These are phyloP conservation scores for Actinia equina DNA, from an alignment of 64 coral and sea anemone genomes.

Conservation along the genomic window DNA sequence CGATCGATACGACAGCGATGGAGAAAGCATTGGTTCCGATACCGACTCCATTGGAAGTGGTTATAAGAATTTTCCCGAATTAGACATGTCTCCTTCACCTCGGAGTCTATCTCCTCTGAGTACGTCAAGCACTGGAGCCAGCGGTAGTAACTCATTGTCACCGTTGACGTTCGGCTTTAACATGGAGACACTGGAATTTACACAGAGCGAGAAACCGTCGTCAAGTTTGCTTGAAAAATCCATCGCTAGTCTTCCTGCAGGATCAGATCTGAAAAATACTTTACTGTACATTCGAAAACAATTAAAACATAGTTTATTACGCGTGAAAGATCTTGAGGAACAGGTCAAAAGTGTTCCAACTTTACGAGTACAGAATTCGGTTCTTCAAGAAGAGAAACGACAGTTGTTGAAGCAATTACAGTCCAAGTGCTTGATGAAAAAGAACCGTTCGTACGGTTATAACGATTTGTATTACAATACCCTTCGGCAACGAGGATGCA, in stretches of 20 bases:
- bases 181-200: not conserved
- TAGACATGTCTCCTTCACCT: not conserved
- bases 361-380: constrained; percentile 89
- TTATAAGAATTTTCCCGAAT: not conserved
- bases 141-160: constrained; percentile 1
- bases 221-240: constrained; percentile 73
- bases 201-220: not conserved
- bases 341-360: constrained; percentile 81
- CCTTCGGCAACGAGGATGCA: constrained; percentile 65
- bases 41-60: constrained; percentile 11
- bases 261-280: constrained; percentile 72
- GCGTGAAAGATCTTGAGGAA: constrained; percentile 90
- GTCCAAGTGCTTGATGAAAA: constrained; percentile 54
- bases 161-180: constrained; percentile 14
- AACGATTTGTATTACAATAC: constrained; percentile 12
- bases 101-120: constrained; percentile 9
- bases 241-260: constrained; percentile 77
- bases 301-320: constrained; percentile 74
- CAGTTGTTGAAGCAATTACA: constrained; percentile 87
- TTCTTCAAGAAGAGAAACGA: constrained; percentile 93
- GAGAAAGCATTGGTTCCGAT: constrained; percentile 21
- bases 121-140: constrained; percentile 16
- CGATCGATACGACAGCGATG: constrained; percentile 22
- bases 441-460: constrained; percentile 32
- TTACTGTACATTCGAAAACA: constrained; percentile 84